Evolutionary conservation across 2,797 vertebrate species (phyloP), one percentile per base, ranked within the genome.

Genomic region (Lepilemur ruficaudatus): DNA sequence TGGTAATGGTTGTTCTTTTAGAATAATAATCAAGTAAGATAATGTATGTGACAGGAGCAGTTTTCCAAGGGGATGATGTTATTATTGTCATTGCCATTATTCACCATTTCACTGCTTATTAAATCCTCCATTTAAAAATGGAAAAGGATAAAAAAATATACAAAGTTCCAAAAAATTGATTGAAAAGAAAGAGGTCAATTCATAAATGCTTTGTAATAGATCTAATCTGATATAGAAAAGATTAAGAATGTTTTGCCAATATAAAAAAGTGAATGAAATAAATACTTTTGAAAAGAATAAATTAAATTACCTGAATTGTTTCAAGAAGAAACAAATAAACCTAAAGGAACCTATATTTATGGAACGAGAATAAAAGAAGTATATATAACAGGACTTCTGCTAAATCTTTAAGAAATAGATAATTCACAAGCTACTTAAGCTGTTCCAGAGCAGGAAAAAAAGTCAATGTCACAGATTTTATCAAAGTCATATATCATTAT

Each of bases 321-420:
- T 65, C 32, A 67, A 41, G 76, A 86, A 84, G 65, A 95, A 95
- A 87, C 1, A 52, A 85, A 91, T 69, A 35, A 85, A 86, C 55
- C 3, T 14, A 61, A 55, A 25, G 38, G 69, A 52, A 35, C 9
- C 11, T 23, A 7, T 73, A 63, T 52, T 17, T 84, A 50, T 61
- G 28, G 61, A 35, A 61, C 61, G 43, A 67, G 35, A 50, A 84
- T 61, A 4, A 81, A 63, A 81, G 10, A 89, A n/a, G 15, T 69
- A 20, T 48, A 23, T 41, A 30, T 18, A 69, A 75, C 28, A 48
- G 15, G 59, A 50, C 61, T 79, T 79, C 30, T 94, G 35, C 50
- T 18, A 86, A 63, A 63, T 85, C 91, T 86, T 81, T 73, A 67
- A 75, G 67, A 20, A 67, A 67, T 41, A 82, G 30, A 46, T 55